Conservation (phyloP, 2,888 invertebrate genomes). For the Monochamus alternatus region DNA sequence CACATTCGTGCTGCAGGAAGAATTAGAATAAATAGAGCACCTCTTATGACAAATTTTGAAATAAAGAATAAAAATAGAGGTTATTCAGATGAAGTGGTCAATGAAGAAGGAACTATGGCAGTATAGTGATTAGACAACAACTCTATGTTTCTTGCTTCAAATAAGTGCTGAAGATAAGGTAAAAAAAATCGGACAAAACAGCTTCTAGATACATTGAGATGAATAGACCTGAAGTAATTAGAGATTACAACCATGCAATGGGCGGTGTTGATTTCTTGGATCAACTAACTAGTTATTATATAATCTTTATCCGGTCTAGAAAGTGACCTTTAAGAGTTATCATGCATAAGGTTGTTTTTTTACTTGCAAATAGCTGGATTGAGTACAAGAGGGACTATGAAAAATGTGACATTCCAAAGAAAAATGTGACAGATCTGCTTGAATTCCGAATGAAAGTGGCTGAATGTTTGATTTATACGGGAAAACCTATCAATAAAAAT, state of each 20-base stretch:
- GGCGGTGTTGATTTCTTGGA: not conserved
- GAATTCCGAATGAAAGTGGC: conserved; percentile 19
- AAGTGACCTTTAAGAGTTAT: not conserved
- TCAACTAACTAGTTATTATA: conserved; percentile 2
- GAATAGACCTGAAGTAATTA: not conserved
- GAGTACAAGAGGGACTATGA: conserved; percentile 2
- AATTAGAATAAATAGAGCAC: no score
- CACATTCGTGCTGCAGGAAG: no score
- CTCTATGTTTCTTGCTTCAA: not conserved
- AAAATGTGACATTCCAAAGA: not conserved
- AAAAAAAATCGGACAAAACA: no score
- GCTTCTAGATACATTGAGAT: not conserved
- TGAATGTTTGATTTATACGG: conserved; percentile 11
- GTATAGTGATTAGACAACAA: not conserved
- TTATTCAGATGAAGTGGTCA: not conserved
- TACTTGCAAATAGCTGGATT: not conserved
- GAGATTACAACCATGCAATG: not conserved
- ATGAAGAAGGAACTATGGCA: not conserved
- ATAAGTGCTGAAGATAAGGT: not conserved
- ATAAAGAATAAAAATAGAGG: not conserved
- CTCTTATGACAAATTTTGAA: no score
- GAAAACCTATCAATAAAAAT: conserved; percentile 2
- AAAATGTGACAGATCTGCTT: not conserved
- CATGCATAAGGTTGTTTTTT: conserved; percentile 5
- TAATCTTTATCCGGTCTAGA: not conserved